Evolutionary conservation across 1,140 invertebrate species (phyloP), one percentile per base, ranked within the genome.

Genomic region (Penaeus vannamei): DNA sequence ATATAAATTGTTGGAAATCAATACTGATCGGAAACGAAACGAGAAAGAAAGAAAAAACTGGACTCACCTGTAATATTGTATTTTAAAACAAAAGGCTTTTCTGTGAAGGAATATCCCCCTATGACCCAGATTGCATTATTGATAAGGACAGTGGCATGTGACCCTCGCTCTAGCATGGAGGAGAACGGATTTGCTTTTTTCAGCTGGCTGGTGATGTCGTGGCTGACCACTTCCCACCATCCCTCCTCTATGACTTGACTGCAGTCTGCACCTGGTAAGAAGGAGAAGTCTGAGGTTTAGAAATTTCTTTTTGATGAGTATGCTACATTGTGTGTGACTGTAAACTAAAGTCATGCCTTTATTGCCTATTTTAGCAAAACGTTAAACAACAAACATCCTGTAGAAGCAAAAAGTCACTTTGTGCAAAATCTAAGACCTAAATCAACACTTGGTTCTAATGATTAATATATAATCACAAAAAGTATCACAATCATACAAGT

Each of bases 71-170:
- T 46, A 14, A 86, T 86, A 62, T 91, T 82, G 26, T 89, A 91
- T 53, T 80, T 86, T 29, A 91, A n/a, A 23, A 90, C 46, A 72
- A 90, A 91, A 64, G 84, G 84, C n/a, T 82, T 90, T 32, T 86
- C 69, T 23, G 85, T 82, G 92, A 96, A 97, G 86, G 95, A 95
- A 93, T 97, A 96, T 32, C 97, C 97, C 2, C 96, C 97, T 76
- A 97, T 95, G 42, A 98, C 94, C 93, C 97, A 97, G 90, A 98
- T 93, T 0, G 95, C 95, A 93, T 97, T 96, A 91, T 95, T 95
- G 94, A 96, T 96, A 26, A 97, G 95, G 19, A 96, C 94, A 46
- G 96, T 95, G 69, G 95, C 95, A 93, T 97, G 96, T 36, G 97
- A 97, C 10, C 97, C 96, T 85, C 96, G 95, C 53, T 96, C 97